Percentiles rank a stretch among this genome's conserved stretches.
Conservation (phyloP, 2,113 vertebrate species). For the Silurus glanis region DNA sequence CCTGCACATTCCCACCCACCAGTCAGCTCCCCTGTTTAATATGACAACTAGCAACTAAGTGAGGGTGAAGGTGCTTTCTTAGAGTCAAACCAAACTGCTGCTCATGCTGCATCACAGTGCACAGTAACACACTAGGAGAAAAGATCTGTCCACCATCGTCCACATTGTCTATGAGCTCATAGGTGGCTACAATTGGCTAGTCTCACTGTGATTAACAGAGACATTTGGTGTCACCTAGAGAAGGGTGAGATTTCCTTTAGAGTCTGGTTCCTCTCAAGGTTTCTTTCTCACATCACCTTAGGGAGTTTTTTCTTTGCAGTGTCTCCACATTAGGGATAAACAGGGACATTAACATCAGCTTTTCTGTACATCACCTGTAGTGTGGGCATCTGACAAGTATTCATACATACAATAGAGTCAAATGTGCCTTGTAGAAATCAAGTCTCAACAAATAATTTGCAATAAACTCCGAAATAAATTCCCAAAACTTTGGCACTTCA, state of each 20-base stretch:
- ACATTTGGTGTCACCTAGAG: too few species aligned
- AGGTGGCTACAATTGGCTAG: neutral
- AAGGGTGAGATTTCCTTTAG: too few species aligned
- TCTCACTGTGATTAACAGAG: neutral
- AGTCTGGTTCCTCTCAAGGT: too few species aligned
- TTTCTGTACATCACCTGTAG: neutral
- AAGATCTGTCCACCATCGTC: neutral
- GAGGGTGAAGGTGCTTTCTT: neutral
- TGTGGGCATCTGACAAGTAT: neutral
- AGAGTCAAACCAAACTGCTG: neutral
- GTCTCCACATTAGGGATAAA: too few species aligned
- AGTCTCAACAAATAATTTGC: constrained; percentile 2
- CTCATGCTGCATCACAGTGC: neutral
- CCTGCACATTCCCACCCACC: neutral
- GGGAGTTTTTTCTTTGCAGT: too few species aligned
- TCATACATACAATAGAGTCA: neutral
- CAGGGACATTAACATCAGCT: too few species aligned
- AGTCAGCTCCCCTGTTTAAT: neutral
- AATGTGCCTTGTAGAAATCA: neutral
- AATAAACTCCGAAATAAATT: constrained; percentile 26
- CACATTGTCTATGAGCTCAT: too few species aligned
- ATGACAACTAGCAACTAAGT: neutral
- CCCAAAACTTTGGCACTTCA: neutral
- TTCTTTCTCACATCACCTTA: too few species aligned
- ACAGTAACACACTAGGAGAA: neutral